A percentile compares a stretch with the other conserved stretches of the same genome.
Conservation (phyloP, 2,113 vertebrate genomes). For the Callithrix jacchus region DNA sequence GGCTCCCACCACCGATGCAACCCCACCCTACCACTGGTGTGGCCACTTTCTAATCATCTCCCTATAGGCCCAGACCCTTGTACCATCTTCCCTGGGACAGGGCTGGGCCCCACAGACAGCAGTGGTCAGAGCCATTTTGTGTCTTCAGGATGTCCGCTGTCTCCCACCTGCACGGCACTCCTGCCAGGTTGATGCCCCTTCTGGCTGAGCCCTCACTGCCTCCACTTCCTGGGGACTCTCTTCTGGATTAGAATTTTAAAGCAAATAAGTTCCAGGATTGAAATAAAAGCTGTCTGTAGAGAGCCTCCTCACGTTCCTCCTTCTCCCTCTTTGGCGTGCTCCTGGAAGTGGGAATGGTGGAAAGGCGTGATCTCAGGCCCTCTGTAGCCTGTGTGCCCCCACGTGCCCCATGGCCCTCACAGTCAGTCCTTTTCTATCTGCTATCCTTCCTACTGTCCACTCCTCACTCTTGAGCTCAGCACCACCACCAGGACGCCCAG, state of each 20-base stretch:
- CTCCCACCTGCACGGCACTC: background rate
- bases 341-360: background rate
- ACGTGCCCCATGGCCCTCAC: fast-evolving
- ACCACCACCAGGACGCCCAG: background rate
- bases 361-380: background rate
- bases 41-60: background rate
- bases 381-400: background rate
- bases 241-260: constrained; percentile 43
- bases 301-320: background rate
- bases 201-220: background rate
- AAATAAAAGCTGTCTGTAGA: constrained; percentile 41
- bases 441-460: background rate
- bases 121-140: too few relatives aligned
- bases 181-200: background rate
- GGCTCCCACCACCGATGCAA: background rate
- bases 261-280: constrained; percentile 55
- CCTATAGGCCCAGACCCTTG: background rate
- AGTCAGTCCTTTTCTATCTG: background rate
- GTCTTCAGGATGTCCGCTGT: background rate
- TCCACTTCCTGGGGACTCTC: constrained; percentile 13
- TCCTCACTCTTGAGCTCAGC: background rate
- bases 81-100: background rate
- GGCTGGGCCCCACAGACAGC: background rate
- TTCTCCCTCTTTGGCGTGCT: background rate
- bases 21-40: background rate